Base-by-base conservation (phyloP, 2,888 invertebrate genomes). In the Melanostoma mellinum region DNA sequence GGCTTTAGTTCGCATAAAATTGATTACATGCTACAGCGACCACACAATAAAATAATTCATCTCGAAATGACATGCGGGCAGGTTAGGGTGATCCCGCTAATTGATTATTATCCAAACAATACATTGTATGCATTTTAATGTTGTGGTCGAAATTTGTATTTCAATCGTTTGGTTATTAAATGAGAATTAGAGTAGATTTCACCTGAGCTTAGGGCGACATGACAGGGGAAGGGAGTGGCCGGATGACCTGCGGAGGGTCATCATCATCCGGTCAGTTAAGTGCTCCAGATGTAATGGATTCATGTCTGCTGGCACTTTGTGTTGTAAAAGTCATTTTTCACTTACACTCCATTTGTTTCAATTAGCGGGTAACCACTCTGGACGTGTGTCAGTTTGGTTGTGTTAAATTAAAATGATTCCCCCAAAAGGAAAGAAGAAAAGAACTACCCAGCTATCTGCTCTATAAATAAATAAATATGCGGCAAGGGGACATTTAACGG, bases 31-130 rank as follows among this genome's bases (percentile, higher is more conserved):
- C 81, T 68, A 46, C 63, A 50, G 38, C 20, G 36, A 68, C 61
- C 55, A 46, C 67, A 72, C 20, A 77, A 73, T 77, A 52, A 78
- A 82, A 82, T 78, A 73, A 73, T 73, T 60, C 63, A 74, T 65
- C 10, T 6, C 40, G 5, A 3, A 38, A 33, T 46, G 46, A 42
- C 58, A 48, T 58, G 38, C 32, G 75, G 50, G 30, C 44, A 56
- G 65, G 80, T 67, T 36, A 52, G 40, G 52, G 50, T 67, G 63
- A 60, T 56, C 52, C 38, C 32, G 75, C 44, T 73, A 71, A 77
- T 72, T 71, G 77, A 65, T 77, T 71, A 65, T 77, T 42, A 63
- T 63, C 56, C 56, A 63, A 52, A 58, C 38, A 52, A 67, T 65
- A 33, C n/a, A 32, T 6, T 3, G 30, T 33, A 50, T 50, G n/a